phyloP scores from a whole-genome alignment of 1,140 invertebrate species.

The Diploscapter pachys region DNA sequence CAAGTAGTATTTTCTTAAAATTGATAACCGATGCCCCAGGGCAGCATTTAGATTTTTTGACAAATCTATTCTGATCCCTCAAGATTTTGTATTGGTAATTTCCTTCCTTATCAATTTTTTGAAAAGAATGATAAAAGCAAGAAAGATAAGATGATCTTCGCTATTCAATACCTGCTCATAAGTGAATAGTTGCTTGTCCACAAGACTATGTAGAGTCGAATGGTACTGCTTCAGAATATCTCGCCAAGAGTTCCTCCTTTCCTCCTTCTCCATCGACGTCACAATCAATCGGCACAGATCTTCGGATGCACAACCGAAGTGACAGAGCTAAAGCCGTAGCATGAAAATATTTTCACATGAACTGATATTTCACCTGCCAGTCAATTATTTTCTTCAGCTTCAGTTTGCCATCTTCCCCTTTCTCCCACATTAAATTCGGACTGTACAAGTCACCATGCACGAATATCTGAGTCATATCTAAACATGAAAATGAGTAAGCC shows the following conservation, averaged over 20 bases:
- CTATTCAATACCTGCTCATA: too few species aligned
- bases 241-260: neutral
- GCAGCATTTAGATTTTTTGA: too few species aligned
- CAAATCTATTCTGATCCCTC: too few species aligned
- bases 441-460: slow-evolving; percentile 14
- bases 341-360: neutral
- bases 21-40: too few species aligned
- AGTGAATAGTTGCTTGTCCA: too few species aligned
- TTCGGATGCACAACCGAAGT: slow-evolving; percentile 12
- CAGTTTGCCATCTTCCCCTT: slow-evolving; percentile 5
- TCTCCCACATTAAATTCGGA: slow-evolving; percentile 14
- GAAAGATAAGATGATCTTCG: too few species aligned
- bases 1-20: too few species aligned
- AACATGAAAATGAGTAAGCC: neutral
- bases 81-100: too few species aligned
- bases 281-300: slow-evolving; percentile 13
- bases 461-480: slow-evolving; percentile 1
- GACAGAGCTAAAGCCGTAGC: slow-evolving; percentile 13
- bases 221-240: too few species aligned
- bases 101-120: too few species aligned
- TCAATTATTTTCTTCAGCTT: slow-evolving; percentile 12
- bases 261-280: slow-evolving; percentile 8
- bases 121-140: too few species aligned
- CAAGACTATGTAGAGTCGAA: too few species aligned
- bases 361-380: slow-evolving; percentile 11